Base-by-base conservation (phyloP, 2,888 invertebrate species). In the Protophormia terraenovae region DNA sequence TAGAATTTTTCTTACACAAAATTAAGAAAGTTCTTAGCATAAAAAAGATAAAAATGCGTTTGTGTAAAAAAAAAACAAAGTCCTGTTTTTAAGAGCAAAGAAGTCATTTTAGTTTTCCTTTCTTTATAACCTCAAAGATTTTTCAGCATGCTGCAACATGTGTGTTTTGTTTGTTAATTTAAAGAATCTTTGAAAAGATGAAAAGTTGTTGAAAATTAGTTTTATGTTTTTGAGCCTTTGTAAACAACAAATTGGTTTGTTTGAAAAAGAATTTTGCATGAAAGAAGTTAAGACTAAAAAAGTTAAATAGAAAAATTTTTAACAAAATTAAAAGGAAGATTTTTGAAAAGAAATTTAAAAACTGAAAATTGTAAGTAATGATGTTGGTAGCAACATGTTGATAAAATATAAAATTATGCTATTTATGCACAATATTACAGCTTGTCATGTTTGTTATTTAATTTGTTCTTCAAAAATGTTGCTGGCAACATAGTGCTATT, bases 1-100 rank as follows among this genome's bases (percentile, higher is more conserved):
- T n/a, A n/a, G n/a, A 62, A 66, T 53, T 55, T 75, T 53, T 38
- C 6, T 16, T 55, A 8, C 12, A 66, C 16, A 55, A 66, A 55
- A 66, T 76, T 41, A 19, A n/a, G n/a, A 66, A 67, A 77, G 77
- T 77, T 77, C 32, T 55, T 16, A 19, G 14, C 3, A 7, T 64
- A 6, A n/a, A n/a, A n/a, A n/a, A n/a, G n/a, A n/a, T 16, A 12
- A 12, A 12, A 35, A 38, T 35, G 50, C 29, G 64, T 29, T 38
- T 38, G 50, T 75, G 19, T 47, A 55, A 55, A 0, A 41, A 6
- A 29, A 41, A 14, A 29, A 7, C 5, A 75, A 50, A 60, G 2
- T 27, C 19, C 3, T 32, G 2, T 41, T 8, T 29, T 16, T 1
- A 2, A 27, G 14, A 29, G 27, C 14, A 38, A 19, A 41, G 19